Conservation (phyloP, 2,888 invertebrate genomes). For the Lepidonotus clava region DNA sequence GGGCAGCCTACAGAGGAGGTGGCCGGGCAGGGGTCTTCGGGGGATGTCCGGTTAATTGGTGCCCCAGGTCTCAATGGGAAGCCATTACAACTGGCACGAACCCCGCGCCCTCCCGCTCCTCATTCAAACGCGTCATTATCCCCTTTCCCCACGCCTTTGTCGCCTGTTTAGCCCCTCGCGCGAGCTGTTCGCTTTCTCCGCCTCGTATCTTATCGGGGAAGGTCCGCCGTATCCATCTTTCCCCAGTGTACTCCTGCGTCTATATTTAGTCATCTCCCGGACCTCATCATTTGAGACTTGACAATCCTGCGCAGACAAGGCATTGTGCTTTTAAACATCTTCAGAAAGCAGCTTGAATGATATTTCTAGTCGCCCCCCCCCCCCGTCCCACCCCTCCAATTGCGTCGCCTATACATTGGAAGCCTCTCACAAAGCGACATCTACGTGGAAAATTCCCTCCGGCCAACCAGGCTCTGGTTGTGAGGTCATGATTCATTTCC, state of each 20-base stretch:
- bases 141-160: neutral
- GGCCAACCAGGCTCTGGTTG: neutral
- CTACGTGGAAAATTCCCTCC: neutral
- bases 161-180: neutral
- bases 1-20: slow-evolving; percentile 6
- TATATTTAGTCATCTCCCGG: neutral
- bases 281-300: too few relatives aligned
- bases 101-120: neutral
- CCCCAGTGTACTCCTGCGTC: neutral
- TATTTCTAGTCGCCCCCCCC: neutral
- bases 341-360: neutral
- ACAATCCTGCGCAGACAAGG: neutral
- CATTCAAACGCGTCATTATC: slow-evolving; percentile 23
- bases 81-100: slow-evolving; percentile 11
- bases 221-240: neutral
- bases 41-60: neutral
- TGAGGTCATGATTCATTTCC: neutral
- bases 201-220: neutral
- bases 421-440: neutral
- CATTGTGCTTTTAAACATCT: neutral
- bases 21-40: neutral
- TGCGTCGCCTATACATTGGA: neutral
- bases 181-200: neutral
- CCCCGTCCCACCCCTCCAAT: too few relatives aligned
- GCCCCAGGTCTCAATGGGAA: slow-evolving; percentile 12